Evolutionary conservation across 2,797 vertebrate genomes (phyloP).

Genomic region (Nannoperca obscura): DNA sequence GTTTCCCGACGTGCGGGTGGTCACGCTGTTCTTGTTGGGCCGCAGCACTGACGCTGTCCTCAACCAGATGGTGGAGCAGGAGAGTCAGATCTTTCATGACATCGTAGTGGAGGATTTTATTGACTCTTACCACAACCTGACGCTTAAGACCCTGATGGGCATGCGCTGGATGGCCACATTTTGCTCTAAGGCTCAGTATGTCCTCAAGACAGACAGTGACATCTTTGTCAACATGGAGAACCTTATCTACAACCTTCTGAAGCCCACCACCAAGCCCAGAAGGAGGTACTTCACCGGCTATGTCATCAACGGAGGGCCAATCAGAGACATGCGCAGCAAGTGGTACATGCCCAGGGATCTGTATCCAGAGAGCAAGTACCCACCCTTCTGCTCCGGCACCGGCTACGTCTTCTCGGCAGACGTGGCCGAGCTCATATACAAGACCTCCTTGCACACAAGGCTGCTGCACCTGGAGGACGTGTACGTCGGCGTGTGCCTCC

Average conservation of each 20-base stretch:
- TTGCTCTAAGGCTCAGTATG: constrained; percentile 94
- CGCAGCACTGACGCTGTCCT: constrained; percentile 92
- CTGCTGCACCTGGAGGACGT: constrained; percentile 98
- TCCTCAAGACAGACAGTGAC: constrained; percentile 99
- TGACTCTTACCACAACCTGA: constrained; percentile 98
- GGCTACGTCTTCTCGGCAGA: constrained; percentile 98
- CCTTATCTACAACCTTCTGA: constrained; percentile 96
- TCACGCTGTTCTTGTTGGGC: constrained; percentile 95
- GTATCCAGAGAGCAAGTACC: constrained; percentile 98
- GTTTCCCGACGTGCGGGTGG: constrained; percentile 91
- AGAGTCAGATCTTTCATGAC: constrained; percentile 99
- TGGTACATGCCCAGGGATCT: constrained; percentile 99
- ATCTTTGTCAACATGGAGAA: constrained; percentile 99
- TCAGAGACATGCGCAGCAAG: constrained; percentile 97
- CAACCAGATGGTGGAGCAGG: constrained; percentile 99
- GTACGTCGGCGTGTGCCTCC: constrained; percentile 95
- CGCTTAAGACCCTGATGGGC: constrained; percentile 98
- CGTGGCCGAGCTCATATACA: constrained; percentile 96
- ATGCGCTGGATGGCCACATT: constrained; percentile 98
- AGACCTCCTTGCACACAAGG: constrained; percentile 95
- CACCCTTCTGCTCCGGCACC: constrained; percentile 97
- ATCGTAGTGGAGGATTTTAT: constrained; percentile 97
- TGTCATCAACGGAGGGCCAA: constrained; percentile 97
- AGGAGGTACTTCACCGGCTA: constrained; percentile 97
- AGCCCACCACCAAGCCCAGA: constrained; percentile 94